Base-by-base conservation (phyloP, 37 sponge, comb jelly and placozoan species). In the Beroe forskalii region DNA sequence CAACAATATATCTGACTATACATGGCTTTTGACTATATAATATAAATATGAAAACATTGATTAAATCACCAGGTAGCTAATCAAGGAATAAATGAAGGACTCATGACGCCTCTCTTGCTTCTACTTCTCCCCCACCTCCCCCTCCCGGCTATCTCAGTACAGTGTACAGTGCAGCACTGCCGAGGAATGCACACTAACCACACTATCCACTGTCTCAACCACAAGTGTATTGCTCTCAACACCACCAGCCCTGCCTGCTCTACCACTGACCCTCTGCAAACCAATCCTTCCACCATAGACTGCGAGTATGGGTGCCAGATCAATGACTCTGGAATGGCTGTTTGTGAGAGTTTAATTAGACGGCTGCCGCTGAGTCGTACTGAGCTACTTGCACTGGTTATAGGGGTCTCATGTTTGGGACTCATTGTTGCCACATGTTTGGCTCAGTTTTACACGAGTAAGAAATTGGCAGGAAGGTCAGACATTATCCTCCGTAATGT, bases 181-280 rank as follows among this genome's bases (percentile, higher is more conserved):
- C 35, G 72, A 17, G 72, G 72, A 69, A 17, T 37, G 1, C 1
- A 69, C 39, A 14, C 72, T 17, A 27, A 69, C 38, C 4, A 32
- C 72, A 32, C 72, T 2, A 69, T 69, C 32, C 72, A 12, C 39
- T 69, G 72, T 36, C 72, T 69, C 72, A 69, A 69, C 72, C 28
- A 2, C 1, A 1, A 12, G 17, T 69, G 72, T 69, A 37, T 8
- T 9, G 17, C 19, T 9, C 27, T 36, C 35, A 35, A 69, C 39
- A 32, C 17, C 19, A 69, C 38, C 4, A 1, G 35, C 17, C 72
- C 72, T 14, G 3, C 27, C 3, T 69, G 72, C 12, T 48, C 55
- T 17, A n/a, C n/a, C n/a, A 48, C 6, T 48, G 12, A 48, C 6
- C 55, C 55, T 17, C 12, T 48, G 12, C 12, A 6, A 48, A 6